Evolutionary conservation across 2,797 vertebrate genomes (phyloP).

Genomic region (Emydoidea blandingii): DNA sequence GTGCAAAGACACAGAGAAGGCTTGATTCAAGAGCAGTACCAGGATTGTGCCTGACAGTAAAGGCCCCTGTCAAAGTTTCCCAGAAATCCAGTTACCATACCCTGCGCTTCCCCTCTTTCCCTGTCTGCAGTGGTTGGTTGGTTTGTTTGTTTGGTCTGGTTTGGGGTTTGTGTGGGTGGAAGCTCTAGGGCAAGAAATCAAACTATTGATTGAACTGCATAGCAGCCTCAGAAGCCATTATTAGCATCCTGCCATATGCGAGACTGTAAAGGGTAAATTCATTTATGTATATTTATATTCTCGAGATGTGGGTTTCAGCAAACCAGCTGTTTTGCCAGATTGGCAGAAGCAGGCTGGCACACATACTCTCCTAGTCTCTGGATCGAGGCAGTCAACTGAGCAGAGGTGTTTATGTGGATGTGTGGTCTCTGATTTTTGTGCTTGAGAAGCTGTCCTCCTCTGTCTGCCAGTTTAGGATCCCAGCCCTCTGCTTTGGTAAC

Average conservation of each 20-base stretch:
- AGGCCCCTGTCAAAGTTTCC: background rate
- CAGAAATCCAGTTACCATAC: background rate
- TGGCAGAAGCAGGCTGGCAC: conserved; percentile 1
- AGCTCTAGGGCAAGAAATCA: conserved; percentile 68
- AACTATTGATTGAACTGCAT: conserved; percentile 73
- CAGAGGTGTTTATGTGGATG: background rate
- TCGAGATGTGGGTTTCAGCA: conserved; percentile 19
- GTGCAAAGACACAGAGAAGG: background rate
- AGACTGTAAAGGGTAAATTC: conserved; percentile 41
- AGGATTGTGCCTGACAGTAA: background rate
- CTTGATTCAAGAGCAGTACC: background rate
- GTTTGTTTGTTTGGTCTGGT: background rate
- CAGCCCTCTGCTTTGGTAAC: conserved; percentile 52
- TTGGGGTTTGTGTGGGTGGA: background rate
- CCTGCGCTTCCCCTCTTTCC: background rate
- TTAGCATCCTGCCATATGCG: conserved; percentile 49
- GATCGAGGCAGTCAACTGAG: background rate
- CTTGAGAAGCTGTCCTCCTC: conserved; percentile 37
- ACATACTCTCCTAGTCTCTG: background rate
- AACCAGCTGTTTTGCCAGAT: background rate
- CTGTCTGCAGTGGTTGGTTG: background rate
- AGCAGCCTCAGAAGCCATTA: conserved; percentile 59
- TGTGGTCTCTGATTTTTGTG: background rate
- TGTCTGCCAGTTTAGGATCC: conserved; percentile 5
- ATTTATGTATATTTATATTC: conserved; percentile 61